phyloP scores from a whole-genome alignment of 2,113 vertebrate species.

The Bettongia penicillata region DNA sequence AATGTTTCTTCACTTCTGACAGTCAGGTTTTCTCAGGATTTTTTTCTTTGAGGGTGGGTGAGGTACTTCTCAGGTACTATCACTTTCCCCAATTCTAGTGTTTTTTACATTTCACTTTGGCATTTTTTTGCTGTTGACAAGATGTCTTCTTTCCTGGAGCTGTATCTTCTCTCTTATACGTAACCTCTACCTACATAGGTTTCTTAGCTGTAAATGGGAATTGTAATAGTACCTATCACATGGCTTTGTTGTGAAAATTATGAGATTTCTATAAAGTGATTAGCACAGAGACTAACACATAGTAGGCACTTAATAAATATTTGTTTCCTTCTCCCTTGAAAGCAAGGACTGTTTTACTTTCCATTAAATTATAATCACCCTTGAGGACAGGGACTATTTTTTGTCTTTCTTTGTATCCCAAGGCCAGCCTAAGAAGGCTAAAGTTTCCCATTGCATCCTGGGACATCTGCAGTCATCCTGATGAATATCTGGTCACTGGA shows the following conservation, averaged over 20 bases:
- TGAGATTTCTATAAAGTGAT: background rate
- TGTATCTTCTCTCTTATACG: background rate
- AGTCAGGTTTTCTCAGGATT: background rate
- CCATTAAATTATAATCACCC: background rate
- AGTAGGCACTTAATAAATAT: background rate
- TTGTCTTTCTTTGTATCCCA: background rate
- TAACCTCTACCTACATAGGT: background rate
- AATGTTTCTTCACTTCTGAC: background rate
- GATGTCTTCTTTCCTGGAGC: background rate
- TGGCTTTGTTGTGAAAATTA: background rate
- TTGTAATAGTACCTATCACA: background rate
- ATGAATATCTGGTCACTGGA: too few species aligned
- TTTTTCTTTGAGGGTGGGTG: background rate
- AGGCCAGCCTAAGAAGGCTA: too few species aligned
- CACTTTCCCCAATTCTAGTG: background rate
- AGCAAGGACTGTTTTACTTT: background rate
- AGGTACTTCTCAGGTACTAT: background rate
- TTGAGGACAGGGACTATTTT: background rate
- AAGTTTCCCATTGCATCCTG: too few species aligned
- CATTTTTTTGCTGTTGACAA: background rate
- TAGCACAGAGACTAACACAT: background rate
- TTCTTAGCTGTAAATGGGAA: background rate
- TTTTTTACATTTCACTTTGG: background rate
- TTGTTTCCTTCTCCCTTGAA: background rate
- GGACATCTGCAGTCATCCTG: too few species aligned